These are phyloP conservation scores for Lophotriccus pileatus DNA, from an alignment of 2,797 vertebrate genomes.

Conservation along the genomic window DNA sequence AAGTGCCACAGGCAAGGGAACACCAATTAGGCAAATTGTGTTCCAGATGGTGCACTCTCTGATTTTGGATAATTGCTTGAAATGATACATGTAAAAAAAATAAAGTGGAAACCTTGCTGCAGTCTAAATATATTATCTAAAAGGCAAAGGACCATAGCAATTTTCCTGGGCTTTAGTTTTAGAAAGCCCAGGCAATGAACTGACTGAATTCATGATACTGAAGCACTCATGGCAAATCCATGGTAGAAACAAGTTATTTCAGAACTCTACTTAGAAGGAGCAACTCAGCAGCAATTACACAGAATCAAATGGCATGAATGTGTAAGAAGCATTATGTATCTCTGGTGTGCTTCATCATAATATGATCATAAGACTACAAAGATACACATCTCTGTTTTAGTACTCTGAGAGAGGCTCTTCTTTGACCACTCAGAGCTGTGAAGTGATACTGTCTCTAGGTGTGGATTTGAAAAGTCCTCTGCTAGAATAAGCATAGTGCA, in stretches of 20 bases:
- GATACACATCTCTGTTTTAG: background rate
- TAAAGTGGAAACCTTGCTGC: background rate
- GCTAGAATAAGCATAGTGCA: background rate
- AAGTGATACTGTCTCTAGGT: background rate
- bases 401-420: background rate
- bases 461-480: background rate
- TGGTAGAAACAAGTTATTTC: background rate
- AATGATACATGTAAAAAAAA: background rate
- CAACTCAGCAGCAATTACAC: background rate
- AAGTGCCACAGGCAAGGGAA: background rate
- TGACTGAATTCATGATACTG: background rate
- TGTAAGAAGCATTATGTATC: background rate
- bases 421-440: background rate
- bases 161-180: background rate
- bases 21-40: background rate
- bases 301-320: background rate
- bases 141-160: background rate
- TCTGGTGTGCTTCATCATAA: background rate
- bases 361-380: background rate
- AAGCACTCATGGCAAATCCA: rapidly evolving
- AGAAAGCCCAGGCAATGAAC: background rate
- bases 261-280: background rate
- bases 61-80: background rate
- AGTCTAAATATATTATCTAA: background rate
- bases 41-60: background rate